Base-by-base conservation (phyloP, 1,140 invertebrate species). In the Subanguina moxae region DNA sequence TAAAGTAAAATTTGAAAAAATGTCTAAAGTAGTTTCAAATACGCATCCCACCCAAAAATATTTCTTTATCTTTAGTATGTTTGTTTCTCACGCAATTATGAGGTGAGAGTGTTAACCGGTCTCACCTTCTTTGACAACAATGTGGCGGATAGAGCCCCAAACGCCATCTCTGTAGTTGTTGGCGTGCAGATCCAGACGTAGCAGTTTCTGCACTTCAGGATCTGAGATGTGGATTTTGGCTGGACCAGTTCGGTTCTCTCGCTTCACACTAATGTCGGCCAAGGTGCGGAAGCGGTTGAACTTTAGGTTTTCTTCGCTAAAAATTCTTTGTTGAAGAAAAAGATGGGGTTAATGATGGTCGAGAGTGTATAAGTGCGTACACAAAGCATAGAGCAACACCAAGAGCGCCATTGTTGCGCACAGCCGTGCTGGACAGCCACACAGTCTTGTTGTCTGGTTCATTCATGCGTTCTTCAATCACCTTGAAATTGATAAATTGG, bases 301-400 rank as follows among this genome's bases (percentile, higher is more conserved):
- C 59, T 75, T 77, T 21, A 77, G 63, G 52, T 82, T 83, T 67
- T 80, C 78, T 73, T 80, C 79, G 21, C 68, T 56, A 27, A 45
- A 68, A 74, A 21, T 15, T 52, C 23, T 45, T 45, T 45, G n/a
- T 13, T 45, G 43, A 52, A 15, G 48, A 25, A 7, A 21, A 52
- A 52, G 23, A 52, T n/a, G n/a, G n/a, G n/a, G n/a, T n/a, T n/a
- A n/a, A n/a, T n/a, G n/a, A n/a, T n/a, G n/a, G n/a, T n/a, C n/a
- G n/a, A n/a, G n/a, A n/a, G n/a, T n/a, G n/a, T n/a, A n/a, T n/a
- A n/a, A n/a, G n/a, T 32, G 70, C 93, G 74, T 87, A 87, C 75
- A 89, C 88, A 46, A 97, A 85, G 82, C 94, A 97, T 74, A 91
- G 93, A 63, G 90, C 88, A 71, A 97, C 83, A 56, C 94, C 94